These are phyloP conservation scores for Fulica atra DNA, from an alignment of 2,113 vertebrate species.

Conservation along the genomic window DNA sequence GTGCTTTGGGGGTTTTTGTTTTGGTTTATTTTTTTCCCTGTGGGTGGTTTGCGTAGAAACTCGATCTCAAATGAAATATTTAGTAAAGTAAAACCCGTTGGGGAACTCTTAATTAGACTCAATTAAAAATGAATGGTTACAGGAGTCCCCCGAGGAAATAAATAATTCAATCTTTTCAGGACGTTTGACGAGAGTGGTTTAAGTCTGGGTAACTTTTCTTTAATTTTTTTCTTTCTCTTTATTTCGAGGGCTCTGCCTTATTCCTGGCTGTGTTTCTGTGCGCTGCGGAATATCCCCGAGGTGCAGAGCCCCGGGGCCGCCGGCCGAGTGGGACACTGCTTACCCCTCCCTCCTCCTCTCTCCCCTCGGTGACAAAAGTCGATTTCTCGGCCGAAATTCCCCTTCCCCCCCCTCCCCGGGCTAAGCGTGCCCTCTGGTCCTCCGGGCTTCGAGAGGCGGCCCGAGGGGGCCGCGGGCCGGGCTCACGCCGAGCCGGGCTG, in stretches of 20 bases:
- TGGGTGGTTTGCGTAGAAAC: background rate
- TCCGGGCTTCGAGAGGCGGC: background rate
- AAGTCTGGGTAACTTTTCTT: background rate
- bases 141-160: slow-evolving; percentile 22
- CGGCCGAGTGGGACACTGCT: background rate
- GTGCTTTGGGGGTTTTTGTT: too few species aligned
- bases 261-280: background rate
- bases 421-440: too few species aligned
- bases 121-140: slow-evolving; percentile 52
- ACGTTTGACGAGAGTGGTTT: background rate
- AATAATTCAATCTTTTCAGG: background rate
- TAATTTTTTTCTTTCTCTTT: accelerated
- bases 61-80: background rate
- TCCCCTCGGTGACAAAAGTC: background rate
- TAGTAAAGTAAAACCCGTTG: background rate
- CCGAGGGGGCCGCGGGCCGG: too few species aligned
- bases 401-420: too few species aligned
- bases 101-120: slow-evolving; percentile 13
- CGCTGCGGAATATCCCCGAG: background rate
- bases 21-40: background rate
- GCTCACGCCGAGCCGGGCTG: too few species aligned
- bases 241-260: background rate
- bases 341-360: too few species aligned
- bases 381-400: accelerated
- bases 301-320: background rate